These are phyloP conservation scores for Jacana jacana DNA, from an alignment of 2,113 vertebrate species.

Conservation along the genomic window DNA sequence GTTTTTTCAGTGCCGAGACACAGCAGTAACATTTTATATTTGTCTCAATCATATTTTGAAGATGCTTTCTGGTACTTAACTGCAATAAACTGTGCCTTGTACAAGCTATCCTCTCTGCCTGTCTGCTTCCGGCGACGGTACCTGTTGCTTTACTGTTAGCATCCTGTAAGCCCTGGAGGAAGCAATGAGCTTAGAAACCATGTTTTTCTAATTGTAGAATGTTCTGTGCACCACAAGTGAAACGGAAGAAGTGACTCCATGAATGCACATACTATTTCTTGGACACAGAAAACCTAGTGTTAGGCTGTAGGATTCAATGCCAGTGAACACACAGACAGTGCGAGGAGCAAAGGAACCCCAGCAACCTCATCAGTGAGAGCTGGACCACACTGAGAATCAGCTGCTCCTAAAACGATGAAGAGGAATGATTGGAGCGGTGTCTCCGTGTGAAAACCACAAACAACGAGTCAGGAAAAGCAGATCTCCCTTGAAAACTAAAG, in stretches of 20 bases:
- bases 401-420: not conserved
- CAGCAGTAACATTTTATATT: not conserved
- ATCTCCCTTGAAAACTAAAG: not conserved
- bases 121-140: not conserved
- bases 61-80: not conserved
- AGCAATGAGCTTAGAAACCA: not conserved
- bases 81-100: not conserved
- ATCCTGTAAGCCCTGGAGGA: not conserved
- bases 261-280: not conserved
- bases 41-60: not conserved
- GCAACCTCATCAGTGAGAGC: not conserved
- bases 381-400: not conserved
- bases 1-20: not conserved
- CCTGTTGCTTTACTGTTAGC: not conserved
- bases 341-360: not conserved
- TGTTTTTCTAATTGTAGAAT: not conserved
- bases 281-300: not conserved
- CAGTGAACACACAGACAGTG: not conserved
- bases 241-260: not conserved
- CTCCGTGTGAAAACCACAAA: not conserved
- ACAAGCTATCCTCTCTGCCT: not conserved
- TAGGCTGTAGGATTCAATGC: not conserved
- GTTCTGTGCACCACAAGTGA: not conserved
- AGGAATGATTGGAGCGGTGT: not conserved
- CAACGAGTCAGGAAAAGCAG: not conserved